Conservation (phyloP, 2,797 vertebrate species). For the Onychomys torridus region DNA sequence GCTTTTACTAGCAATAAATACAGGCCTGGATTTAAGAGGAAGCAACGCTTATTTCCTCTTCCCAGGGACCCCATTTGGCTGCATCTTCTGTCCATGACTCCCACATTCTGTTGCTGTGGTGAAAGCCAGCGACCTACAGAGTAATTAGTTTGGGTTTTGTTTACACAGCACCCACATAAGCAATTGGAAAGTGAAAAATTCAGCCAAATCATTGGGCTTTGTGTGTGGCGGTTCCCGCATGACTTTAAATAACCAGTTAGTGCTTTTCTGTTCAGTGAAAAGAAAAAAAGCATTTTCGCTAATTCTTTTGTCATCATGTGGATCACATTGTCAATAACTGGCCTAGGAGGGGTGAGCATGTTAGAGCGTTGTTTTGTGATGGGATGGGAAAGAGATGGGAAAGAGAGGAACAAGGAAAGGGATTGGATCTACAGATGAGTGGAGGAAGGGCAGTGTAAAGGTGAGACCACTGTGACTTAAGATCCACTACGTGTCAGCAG, state of each 20-base stretch:
- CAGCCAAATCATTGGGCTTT: conserved; percentile 76
- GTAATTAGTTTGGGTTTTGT: conserved; percentile 80
- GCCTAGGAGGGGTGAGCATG: conserved; percentile 17
- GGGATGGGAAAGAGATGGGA: background rate
- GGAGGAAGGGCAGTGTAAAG: background rate
- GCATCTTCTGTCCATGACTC: conserved; percentile 64
- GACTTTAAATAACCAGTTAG: conserved; percentile 76
- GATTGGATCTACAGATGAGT: background rate
- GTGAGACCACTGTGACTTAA: background rate
- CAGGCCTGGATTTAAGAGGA: conserved; percentile 63
- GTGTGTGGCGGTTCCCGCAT: conserved; percentile 64
- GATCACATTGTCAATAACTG: conserved; percentile 68
- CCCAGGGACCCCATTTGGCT: conserved; percentile 76
- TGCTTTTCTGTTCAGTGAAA: conserved; percentile 63
- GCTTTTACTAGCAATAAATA: conserved; percentile 78
- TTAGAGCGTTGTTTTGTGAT: conserved; percentile 36
- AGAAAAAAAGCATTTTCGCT: conserved; percentile 64
- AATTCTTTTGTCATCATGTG: conserved; percentile 64
- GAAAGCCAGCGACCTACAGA: conserved; percentile 75
- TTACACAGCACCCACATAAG: conserved; percentile 68
- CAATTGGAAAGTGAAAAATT: conserved; percentile 78
- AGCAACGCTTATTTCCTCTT: conserved; percentile 68
- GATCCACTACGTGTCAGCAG: background rate
- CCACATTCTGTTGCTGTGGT: conserved; percentile 70
- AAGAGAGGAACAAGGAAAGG: background rate